A percentile compares a stretch with the other conserved stretches of the same genome.
Conservation (phyloP, 2,113 vertebrate species). For the human (Homo sapiens) region GRCh38 chr1:8378001-8378500, state of each 20-base stretch:
- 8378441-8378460: background rate
- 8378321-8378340: accelerated
- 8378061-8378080: constrained; percentile 57
- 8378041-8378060: constrained; percentile 47
- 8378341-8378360: background rate
- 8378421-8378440: background rate
- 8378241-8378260: background rate
- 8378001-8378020: constrained; percentile 54
- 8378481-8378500: background rate
- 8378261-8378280: background rate
- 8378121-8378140: constrained; percentile 67
- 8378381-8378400: background rate
- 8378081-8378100: background rate
- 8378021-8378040: constrained; percentile 56
- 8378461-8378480: background rate
- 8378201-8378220: background rate
- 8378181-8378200: background rate
- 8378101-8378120: constrained; percentile 31
- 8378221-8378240: background rate
- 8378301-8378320: too few species aligned
- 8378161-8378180: background rate
- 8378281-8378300: background rate
- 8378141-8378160: constrained; percentile 13
- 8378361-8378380: accelerated
- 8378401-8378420: background rate